Evolutionary conservation across 53 echinoderm and acorn worm species (phyloP), one percentile per base, ranked within the genome.

Genomic region (Holothuria leucospilota): DNA sequence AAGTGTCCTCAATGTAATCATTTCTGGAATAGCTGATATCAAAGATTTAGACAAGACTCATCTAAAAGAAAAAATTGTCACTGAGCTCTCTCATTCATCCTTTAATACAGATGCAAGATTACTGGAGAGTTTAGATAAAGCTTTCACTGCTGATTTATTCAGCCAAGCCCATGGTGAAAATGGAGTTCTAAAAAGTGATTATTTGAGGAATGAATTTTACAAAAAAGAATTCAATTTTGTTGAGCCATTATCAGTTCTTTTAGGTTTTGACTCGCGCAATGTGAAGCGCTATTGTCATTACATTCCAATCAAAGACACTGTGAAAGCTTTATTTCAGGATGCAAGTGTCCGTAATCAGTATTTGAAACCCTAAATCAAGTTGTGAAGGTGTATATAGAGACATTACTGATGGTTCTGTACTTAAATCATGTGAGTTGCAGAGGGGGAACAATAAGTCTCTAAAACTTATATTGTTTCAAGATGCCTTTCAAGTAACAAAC

Each of bases 341-440:
- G 14, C 5, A 64, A 64, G 65, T 64, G 65, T 64, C 28, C 24
- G 23, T 5, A 64, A 64, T 23, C 65, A 64, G 65, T 64, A 64
- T 64, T 28, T 64, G 65, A 64, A 63, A 9, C 12, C 65, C 65
- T 64, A 64, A 64, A 28, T 10, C 24, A 23, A 25, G 24, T 25
- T 64, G 28, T 64, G 65, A 64, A 14, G 65, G 65, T 25, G 28
- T 23, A 64, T 64, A 64, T 64, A 64, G 28, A 64, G 65, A 64
- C 65, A 64, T 64, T 64, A 64, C 65, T 16, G 65, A 64, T 64
- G 65, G 65, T 25, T 64, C 65, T 64, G 65, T 64, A 9, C 28
- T 23, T 64, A 64, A 64, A 64, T 64, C 65, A 25, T 25, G 23
- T 64, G 65, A 64, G 28, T 64, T 64, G 28, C 15, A 64, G 24